Evolutionary conservation across 2,113 vertebrate genomes (phyloP), one percentile per base, ranked within the genome.

Genomic region (Budorcas taxicolor): DNA sequence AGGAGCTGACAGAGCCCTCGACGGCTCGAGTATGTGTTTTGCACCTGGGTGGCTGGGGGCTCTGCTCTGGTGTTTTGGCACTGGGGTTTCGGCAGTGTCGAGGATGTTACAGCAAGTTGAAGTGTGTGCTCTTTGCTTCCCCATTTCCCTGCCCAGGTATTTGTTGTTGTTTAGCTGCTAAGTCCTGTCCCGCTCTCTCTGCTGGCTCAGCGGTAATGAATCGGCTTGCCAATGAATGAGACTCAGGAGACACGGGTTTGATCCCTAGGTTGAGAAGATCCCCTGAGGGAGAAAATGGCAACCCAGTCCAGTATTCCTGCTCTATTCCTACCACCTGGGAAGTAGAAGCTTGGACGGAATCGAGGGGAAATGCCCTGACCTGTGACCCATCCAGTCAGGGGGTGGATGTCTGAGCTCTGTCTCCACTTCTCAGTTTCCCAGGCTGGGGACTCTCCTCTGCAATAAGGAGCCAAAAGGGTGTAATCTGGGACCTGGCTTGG

Each of bases 1-100:
- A 13, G 55, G 84, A 1, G 1, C 7, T 60, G 82, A 15, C 1
- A 4, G 8, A n/a, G 64, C 62, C 43, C 4, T 25, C 0, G 0
- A 33, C 15, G 87, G 43, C 45, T 7, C 5, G 1, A 11, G 25
- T 27, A 47, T 14, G 9, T 33, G 50, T 52, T 67, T 81, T 1
- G 17, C 6, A 14, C 3, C 1, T 15, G 33, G 33, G 36, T 5
- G 55, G 14, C 62, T 12, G 4, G 55, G 52, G 50, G 23, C 27
- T 57, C 33, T 12, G 52, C 23, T 3, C 1, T 83, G 84, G 85
- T 55, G 11, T 80, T 87, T 93, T 19, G 16, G 40, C 14, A 23
- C 53, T 29, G 67, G 89, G 17, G 25, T 50, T 2, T 0, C 27
- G 23, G 58, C 53, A 52, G 29, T 11, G 10, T n/a, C 25, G 6